Evolutionary conservation across 2,113 vertebrate species (phyloP).

Genomic region (Mesitornis unicolor): DNA sequence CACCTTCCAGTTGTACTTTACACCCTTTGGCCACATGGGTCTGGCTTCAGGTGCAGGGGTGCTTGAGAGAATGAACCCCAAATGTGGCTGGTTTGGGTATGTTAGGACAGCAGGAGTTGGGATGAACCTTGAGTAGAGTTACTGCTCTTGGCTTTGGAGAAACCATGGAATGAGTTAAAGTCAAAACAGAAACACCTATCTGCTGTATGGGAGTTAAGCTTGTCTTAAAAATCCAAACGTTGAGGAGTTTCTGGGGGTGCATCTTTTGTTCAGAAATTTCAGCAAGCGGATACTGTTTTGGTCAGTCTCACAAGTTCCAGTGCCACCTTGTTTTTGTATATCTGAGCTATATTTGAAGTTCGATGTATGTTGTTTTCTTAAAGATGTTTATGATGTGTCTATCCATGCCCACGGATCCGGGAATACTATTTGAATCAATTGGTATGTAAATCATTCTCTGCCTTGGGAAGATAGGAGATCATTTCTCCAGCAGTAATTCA

Average conservation of each 20-base stretch:
- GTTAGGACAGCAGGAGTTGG: background rate
- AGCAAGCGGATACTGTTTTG: background rate
- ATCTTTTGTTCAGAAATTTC: background rate
- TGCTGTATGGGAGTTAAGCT: background rate
- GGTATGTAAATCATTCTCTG: slow-evolving; percentile 39
- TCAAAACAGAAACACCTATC: background rate
- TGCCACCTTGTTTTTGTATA: background rate
- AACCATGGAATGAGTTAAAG: background rate
- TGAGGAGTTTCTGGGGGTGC: background rate
- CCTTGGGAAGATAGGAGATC: slow-evolving; percentile 31
- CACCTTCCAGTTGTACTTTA: background rate
- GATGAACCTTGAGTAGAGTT: background rate
- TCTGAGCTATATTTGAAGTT: background rate
- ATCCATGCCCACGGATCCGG: background rate
- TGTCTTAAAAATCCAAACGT: background rate
- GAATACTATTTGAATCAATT: background rate
- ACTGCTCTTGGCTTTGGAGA: background rate
- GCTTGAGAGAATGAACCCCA: background rate
- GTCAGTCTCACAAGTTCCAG: background rate
- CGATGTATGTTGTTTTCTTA: background rate
- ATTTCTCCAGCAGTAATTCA: slow-evolving; percentile 38
- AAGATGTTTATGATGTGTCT: background rate
- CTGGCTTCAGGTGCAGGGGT: background rate
- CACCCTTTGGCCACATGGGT: rapidly evolving
- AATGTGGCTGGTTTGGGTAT: background rate